Evolutionary conservation across 2,888 invertebrate species (phyloP).

Genomic region (Tethea ocularis): DNA sequence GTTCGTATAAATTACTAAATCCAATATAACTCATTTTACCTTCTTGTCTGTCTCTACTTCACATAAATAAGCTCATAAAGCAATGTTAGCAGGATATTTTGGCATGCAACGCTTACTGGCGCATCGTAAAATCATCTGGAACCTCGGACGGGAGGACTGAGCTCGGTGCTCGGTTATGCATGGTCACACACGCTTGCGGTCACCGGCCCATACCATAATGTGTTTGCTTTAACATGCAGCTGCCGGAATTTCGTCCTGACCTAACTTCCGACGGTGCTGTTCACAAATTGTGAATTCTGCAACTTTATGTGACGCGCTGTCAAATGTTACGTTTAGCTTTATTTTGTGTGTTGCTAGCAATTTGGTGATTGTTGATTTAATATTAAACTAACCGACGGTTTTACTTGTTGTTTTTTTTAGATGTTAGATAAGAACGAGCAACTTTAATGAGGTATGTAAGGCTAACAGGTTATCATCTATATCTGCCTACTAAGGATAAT

Average conservation of each 20-base stretch:
- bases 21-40: too few species aligned
- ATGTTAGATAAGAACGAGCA: too few species aligned
- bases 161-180: conserved; percentile 34
- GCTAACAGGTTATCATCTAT: too few species aligned
- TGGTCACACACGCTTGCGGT: conserved; percentile 34
- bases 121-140: conserved; percentile 1
- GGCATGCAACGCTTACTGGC: conserved; percentile 10
- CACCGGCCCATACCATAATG: conserved; percentile 22
- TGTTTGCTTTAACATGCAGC: conserved; percentile 40
- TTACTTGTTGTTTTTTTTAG: too few species aligned
- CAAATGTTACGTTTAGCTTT: conserved; percentile 1
- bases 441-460: too few species aligned
- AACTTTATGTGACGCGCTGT: background rate
- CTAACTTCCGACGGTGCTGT: conserved; percentile 24
- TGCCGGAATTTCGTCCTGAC: conserved; percentile 28
- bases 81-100: conserved; percentile 21
- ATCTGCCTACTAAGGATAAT: too few species aligned
- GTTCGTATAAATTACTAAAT: too few species aligned
- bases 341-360: background rate
- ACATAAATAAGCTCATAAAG: conserved; percentile 4
- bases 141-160: background rate
- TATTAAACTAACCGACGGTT: background rate
- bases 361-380: conserved; percentile 12
- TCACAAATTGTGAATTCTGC: background rate
- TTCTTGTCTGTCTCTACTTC: too few species aligned